Evolutionary conservation across 2,888 invertebrate genomes (phyloP).

Genomic region (Chrysolina americana): DNA sequence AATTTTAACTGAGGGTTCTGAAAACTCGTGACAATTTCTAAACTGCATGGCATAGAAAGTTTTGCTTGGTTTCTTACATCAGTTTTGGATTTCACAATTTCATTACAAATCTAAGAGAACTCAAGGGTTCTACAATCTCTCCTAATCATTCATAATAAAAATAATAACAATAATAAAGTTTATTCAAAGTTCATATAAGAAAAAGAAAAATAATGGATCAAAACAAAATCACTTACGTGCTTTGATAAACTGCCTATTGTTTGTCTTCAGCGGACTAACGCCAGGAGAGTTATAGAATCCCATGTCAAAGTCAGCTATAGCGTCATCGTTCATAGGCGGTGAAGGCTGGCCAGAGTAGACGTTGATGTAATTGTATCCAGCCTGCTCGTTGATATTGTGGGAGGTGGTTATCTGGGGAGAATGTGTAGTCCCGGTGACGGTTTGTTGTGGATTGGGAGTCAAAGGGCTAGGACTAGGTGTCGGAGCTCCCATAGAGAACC

Average conservation of each 20-base stretch:
- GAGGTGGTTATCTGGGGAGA: constrained; percentile 44
- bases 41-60: too few relatives aligned
- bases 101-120: constrained; percentile 1
- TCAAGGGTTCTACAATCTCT: too few relatives aligned
- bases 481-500: constrained; percentile 62
- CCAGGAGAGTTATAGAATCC: constrained; percentile 62
- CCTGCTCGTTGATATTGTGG: constrained; percentile 55
- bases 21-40: too few relatives aligned
- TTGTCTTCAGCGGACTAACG: constrained; percentile 65
- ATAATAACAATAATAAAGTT: too few relatives aligned
- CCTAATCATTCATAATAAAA: too few relatives aligned
- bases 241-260: constrained; percentile 62
- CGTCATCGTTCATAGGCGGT: constrained; percentile 66
- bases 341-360: constrained; percentile 62
- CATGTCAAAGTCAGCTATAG: constrained; percentile 63
- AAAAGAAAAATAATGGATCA: constrained; percentile 20
- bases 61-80: too few relatives aligned
- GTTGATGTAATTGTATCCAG: constrained; percentile 54
- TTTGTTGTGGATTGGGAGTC: constrained; percentile 56
- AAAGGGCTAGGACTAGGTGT: constrained; percentile 66
- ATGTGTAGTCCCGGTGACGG: constrained; percentile 49
- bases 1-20: too few relatives aligned
- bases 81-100: too few relatives aligned
- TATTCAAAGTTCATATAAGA: too few relatives aligned
- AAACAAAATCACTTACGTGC: constrained; percentile 58